Evolutionary conservation across 2,113 vertebrate species (phyloP), one percentile per base, ranked within the genome.

Genomic region (Aspiorhynchus laticeps): DNA sequence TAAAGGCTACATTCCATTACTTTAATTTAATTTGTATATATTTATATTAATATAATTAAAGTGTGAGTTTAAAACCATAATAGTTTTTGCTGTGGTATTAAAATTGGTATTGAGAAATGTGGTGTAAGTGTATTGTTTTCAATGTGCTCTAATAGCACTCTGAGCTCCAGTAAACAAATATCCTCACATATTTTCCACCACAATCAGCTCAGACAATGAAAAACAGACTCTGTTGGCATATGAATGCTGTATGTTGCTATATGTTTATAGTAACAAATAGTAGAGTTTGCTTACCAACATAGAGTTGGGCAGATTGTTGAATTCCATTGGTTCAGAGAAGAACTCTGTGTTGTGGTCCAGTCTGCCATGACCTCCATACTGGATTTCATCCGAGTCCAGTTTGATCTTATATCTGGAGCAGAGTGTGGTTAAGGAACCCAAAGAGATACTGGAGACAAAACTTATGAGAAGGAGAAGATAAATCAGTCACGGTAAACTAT

Each of bases 351-450:
- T 94, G 93, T 99, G 97, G 93, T 99, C 95, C 91, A 99, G 90
- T 85, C 98, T 96, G 88, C 95, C 95, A 88, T 99, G 98, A 14
- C 98, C 98, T 86, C 97, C 98, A 59, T 98, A 99, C 19, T 92
- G 91, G 17, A 1, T 83, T 81, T 92, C 93, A 89, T 99, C 98
- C 46, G 97, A 96, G 91, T 99, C 98, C 91, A 99, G 94, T 87
- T 96, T 96, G 90, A 99, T 97, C 94, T 95, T 96, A 95, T 97
- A 99, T 93, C 96, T 99, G 94, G 46, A 86, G 67, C 48, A 85
- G 79, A 84, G 46, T 76, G 83, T 77, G 83, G 89, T 97, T 96
- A 98, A 98, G 96, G 96, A 89, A 51, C 43, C n/a, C 31, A 84
- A 8, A 6, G 24, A 81, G 24, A 65, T 2, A 11, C 56, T 38